Evolutionary conservation across 1,140 invertebrate genomes (phyloP), one percentile per base, ranked within the genome.

Genomic region (Ostrea edulis): DNA sequence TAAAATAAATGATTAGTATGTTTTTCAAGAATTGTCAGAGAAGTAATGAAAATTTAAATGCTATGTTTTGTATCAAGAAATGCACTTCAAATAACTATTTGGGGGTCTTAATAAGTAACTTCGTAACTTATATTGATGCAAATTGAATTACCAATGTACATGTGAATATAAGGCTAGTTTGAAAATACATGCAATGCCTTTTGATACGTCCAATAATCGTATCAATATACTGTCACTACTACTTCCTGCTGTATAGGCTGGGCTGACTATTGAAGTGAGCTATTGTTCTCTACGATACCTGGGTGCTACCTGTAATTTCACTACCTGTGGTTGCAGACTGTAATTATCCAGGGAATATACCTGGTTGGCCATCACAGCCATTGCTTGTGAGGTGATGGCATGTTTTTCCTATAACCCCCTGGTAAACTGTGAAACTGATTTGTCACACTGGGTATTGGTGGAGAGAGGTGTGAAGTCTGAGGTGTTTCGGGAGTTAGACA

Each of bases 381-480:
- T 25, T 14, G 25, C 25, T 25, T 14, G 68, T 14, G 14, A 77
- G 68, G 68, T 77, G 68, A 77, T 77, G 68, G 68, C 68, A 77
- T 77, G 68, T 77, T 77, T 77, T 77, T 77, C 68, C 25, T 77
- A 29, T 29, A 77, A 77, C 22, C 68, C 25, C 14, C 5, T 14
- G 25, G 68, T 22, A 77, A 77, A 29, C 68, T 77, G 68, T 77
- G 68, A 77, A 77, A 29, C 29, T 77, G 9, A 25, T 77, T 77
- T 77, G 68, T 35, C 68, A 29, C 22, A 77, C 68, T 11, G 25
- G 14, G 22, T 29, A 29, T 22, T 77, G 25, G 9, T 29, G 68
- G 22, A 25, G 1, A 35, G 68, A 77, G 68, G 68, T 77, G 68
- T 77, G 68, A 77, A 77, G 9, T 14, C 29, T 29, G 55, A 62